Evolutionary conservation across 2,113 vertebrate species (phyloP).

Genomic region (Podocnemis expansa): DNA sequence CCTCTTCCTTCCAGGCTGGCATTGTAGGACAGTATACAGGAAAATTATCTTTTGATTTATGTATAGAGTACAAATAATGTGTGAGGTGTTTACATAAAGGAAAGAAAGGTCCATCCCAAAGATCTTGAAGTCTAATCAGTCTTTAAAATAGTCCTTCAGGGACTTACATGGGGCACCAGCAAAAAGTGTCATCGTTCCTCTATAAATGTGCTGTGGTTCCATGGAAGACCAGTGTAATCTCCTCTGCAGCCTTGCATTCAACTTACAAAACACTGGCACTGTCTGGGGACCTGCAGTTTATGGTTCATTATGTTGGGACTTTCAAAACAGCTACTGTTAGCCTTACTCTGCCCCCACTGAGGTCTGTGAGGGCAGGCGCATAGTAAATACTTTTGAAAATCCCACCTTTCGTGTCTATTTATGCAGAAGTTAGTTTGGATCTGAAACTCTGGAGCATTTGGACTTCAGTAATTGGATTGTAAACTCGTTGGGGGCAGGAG

Average conservation of each 20-base stretch:
- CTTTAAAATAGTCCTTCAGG: neutral
- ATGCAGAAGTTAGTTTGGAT: neutral
- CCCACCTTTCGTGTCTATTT: accelerated
- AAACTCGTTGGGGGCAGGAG: neutral
- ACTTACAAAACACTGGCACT: accelerated
- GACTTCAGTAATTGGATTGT: neutral
- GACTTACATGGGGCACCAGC: neutral
- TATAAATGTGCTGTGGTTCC: neutral
- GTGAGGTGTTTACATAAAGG: neutral
- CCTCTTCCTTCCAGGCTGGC: neutral
- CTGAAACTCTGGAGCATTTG: neutral
- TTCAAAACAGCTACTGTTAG: accelerated
- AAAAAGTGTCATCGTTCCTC: neutral
- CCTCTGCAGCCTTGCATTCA: neutral
- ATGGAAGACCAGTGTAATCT: neutral
- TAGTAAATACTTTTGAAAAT: neutral
- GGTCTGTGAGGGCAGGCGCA: neutral
- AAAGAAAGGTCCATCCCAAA: neutral
- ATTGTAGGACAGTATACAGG: neutral
- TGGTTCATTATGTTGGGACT: neutral
- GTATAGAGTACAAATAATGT: neutral
- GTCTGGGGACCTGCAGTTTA: neutral
- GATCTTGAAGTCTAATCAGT: neutral
- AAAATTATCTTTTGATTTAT: neutral
- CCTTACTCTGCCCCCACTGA: neutral